Evolutionary conservation across 2,888 invertebrate genomes (phyloP).

Genomic region (Ormyrus thymus): DNA sequence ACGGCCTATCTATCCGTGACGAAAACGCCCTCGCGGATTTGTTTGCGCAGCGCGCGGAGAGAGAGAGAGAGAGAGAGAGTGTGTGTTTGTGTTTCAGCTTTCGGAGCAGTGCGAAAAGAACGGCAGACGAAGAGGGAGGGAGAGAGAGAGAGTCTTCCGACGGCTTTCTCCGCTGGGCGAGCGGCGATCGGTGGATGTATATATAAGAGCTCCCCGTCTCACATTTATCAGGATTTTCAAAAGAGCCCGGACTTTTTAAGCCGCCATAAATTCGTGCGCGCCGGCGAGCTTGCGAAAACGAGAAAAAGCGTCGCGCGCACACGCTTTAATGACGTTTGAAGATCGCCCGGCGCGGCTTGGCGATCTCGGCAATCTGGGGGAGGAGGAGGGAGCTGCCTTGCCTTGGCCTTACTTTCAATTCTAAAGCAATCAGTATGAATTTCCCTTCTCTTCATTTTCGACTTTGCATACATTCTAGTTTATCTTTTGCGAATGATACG

Average conservation of each 20-base stretch:
- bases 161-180: not conserved
- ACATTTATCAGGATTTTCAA: slow-evolving; percentile 83
- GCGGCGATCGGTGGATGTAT: too few relatives aligned
- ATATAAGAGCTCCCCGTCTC: slow-evolving; percentile 58
- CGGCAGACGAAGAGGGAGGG: slow-evolving; percentile 24
- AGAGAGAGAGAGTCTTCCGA: slow-evolving; percentile 64
- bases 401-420: slow-evolving; percentile 46
- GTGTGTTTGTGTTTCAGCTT: slow-evolving; percentile 72
- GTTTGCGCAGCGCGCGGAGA: slow-evolving; percentile 21
- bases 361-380: not conserved
- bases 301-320: slow-evolving; percentile 49
- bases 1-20: not conserved
- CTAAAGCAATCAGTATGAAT: slow-evolving; percentile 53
- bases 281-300: slow-evolving; percentile 59
- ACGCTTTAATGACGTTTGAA: slow-evolving; percentile 68
- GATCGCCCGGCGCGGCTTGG: slow-evolving; percentile 57
- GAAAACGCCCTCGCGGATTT: not conserved
- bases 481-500: too few relatives aligned
- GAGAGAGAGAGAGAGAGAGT: slow-evolving; percentile 24
- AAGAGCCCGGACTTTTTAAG: slow-evolving; percentile 77
- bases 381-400: not conserved
- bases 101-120: slow-evolving; percentile 52
- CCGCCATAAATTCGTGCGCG: slow-evolving; percentile 71
- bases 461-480: slow-evolving; percentile 13
- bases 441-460: slow-evolving; percentile 10